phyloP scores from a whole-genome alignment of 2,113 vertebrate genomes.

The Procavia capensis region DNA sequence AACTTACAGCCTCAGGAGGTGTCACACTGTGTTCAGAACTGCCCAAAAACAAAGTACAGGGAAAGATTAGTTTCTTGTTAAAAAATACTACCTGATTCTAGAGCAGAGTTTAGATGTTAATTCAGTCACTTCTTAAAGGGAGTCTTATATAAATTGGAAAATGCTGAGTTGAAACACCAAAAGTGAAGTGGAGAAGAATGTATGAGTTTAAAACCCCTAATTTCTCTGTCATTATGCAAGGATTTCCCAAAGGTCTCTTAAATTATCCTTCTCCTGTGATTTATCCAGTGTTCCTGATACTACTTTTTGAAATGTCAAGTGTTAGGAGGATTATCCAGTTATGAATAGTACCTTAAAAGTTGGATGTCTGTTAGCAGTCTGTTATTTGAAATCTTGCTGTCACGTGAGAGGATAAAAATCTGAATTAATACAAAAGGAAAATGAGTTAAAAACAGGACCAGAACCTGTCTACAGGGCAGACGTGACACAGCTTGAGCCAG shows the following conservation, averaged over 20 bases:
- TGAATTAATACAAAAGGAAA: constrained; percentile 51
- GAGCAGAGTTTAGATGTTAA: neutral
- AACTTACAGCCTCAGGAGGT: constrained; percentile 62
- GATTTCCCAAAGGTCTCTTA: neutral
- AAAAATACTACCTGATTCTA: neutral
- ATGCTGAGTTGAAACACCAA: neutral
- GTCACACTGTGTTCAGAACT: neutral
- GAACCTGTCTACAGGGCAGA: neutral
- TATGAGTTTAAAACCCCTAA: neutral
- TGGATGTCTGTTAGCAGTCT: neutral
- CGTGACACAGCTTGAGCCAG: neutral
- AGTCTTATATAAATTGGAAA: neutral
- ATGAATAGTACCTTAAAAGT: constrained; percentile 25
- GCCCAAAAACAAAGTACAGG: constrained; percentile 52
- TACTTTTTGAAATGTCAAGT: neutral
- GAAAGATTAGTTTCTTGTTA: constrained; percentile 25
- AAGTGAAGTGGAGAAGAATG: neutral
- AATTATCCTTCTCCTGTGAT: neutral
- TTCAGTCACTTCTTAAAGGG: neutral
- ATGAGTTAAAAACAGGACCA: neutral
- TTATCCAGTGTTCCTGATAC: neutral
- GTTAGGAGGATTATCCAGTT: neutral
- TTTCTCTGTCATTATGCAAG: neutral
- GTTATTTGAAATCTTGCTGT: neutral
- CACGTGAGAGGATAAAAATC: neutral